Base-by-base conservation (phyloP, 1,140 invertebrate species). In the Adelges cooleyi region DNA sequence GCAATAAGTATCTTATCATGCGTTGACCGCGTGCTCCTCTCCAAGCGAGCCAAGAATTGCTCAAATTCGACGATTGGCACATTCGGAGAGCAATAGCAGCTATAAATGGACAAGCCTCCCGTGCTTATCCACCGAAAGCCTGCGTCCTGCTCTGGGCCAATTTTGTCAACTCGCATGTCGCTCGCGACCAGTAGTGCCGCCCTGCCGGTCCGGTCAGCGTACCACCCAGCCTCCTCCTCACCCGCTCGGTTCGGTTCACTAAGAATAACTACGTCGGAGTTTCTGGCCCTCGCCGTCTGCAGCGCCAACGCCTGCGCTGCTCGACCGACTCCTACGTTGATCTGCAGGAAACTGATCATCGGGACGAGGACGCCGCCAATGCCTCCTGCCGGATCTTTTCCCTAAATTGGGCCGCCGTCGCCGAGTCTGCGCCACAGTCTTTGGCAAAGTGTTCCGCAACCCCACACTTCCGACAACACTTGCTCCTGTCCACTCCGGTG, bases 11-110 rank as follows among this genome's bases (percentile, higher is more conserved):
- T n/a, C n/a, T n/a, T 10, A 0, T 38, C 29, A 5, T 11, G 3
- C 1, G 1, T 8, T 4, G 0, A 2, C 15, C 1, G 15, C 10
- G 1, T 36, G 52, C 0, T 22, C 1, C 1, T 1, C 1, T 36
- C 33, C 5, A 54, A 13, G 1, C 27, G 1, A 11, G 17, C 10
- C 8, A 52, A 17, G 2, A 53, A 36, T 11, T 10, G 10, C 2
- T 33, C 17, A 5, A 22, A 38, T 4, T 38, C 29, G 6, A 20
- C n/a, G 0, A 15, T 2, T 1, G 17, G 6, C 1, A 27, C 29
- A 2, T 53, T 53, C 1, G 51, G 51, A 4, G 33, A 13, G 18
- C 18, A 53, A 18, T 53, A 53, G 25, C 25, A 29, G 18, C 51
- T 53, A 29, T 33, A 53, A 3, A 22, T 17, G 3, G n/a, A 20